A percentile compares a stretch with the other conserved stretches of the same genome.
Conservation (phyloP, 2,113 vertebrate species). For the Melozone crissalis region DNA sequence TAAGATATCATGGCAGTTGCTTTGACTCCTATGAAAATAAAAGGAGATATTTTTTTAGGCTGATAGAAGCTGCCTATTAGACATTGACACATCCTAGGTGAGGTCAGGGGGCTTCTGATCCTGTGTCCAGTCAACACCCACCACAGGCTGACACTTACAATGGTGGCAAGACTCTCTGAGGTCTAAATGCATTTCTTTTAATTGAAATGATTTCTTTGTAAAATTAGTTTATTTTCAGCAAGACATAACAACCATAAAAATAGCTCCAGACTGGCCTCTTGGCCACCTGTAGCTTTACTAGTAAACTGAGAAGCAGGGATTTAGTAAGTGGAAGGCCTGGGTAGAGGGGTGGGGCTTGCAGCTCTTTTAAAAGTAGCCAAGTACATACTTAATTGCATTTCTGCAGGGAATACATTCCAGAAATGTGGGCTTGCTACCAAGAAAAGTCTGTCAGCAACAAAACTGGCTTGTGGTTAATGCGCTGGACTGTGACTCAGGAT, state of each 20-base stretch:
- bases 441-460: slow-evolving; percentile 14
- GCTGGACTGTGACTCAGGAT: slow-evolving; percentile 28
- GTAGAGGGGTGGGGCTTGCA: slow-evolving; percentile 28
- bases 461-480: not conserved
- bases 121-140: rapidly evolving
- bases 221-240: not conserved
- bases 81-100: not conserved
- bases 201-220: not conserved
- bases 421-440: slow-evolving; percentile 52
- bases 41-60: not conserved
- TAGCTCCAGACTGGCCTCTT: not conserved
- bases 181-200: not conserved
- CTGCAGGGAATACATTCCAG: slow-evolving; percentile 58
- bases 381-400: slow-evolving; percentile 48
- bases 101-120: not conserved
- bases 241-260: not conserved
- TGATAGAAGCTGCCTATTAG: not conserved
- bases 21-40: not conserved
- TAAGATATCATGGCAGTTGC: not conserved
- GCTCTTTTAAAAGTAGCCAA: slow-evolving; percentile 40
- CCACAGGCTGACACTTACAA: not conserved
- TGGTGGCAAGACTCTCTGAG: not conserved
- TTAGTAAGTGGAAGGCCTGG: slow-evolving; percentile 29
- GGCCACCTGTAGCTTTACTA: not conserved
- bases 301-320: slow-evolving; percentile 35